These are phyloP conservation scores for Caenorhabditis remanei DNA, from an alignment of 1,140 invertebrate species.

Conservation along the genomic window DNA sequence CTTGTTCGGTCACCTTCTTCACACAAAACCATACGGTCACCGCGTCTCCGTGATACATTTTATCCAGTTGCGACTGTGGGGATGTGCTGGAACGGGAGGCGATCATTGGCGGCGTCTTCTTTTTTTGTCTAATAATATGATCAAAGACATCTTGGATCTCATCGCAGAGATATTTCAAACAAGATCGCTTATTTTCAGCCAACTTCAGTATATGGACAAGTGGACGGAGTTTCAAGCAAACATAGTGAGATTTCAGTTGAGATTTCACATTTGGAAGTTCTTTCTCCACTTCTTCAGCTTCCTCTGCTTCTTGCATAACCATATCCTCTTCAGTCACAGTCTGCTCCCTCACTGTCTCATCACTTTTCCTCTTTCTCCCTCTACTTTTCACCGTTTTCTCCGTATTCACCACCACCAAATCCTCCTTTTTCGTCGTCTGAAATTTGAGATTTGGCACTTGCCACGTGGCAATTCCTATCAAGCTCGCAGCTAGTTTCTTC, in stretches of 20 bases:
- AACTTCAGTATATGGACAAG: slow-evolving; percentile 18
- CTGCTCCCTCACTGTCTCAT: slow-evolving; percentile 6
- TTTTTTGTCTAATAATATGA: not conserved
- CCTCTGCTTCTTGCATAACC: not conserved
- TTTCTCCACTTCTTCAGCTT: not conserved
- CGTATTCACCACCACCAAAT: not conserved
- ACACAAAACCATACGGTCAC: not conserved
- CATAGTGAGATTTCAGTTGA: slow-evolving; percentile 18
- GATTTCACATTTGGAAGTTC: not conserved
- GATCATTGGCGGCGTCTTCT: slow-evolving; percentile 1
- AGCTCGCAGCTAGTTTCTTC: not conserved
- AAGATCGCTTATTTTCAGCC: not conserved
- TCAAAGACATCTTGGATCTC: slow-evolving; percentile 7
- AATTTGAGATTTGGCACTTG: slow-evolving; percentile 15
- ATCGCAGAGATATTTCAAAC: slow-evolving; percentile 19
- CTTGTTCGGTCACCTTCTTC: not conserved
- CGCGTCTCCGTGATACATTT: slow-evolving; percentile 1
- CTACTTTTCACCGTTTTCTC: not conserved
- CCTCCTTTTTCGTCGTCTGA: not conserved
- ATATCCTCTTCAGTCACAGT: not conserved
- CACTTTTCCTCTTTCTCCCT: slow-evolving; percentile 9
- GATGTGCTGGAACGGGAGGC: not conserved
- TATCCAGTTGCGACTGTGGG: not conserved
- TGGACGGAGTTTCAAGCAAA: slow-evolving; percentile 8
- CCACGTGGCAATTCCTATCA: not conserved